phyloP scores from a whole-genome alignment of 2,113 vertebrate genomes.

The Malurus elegans region DNA sequence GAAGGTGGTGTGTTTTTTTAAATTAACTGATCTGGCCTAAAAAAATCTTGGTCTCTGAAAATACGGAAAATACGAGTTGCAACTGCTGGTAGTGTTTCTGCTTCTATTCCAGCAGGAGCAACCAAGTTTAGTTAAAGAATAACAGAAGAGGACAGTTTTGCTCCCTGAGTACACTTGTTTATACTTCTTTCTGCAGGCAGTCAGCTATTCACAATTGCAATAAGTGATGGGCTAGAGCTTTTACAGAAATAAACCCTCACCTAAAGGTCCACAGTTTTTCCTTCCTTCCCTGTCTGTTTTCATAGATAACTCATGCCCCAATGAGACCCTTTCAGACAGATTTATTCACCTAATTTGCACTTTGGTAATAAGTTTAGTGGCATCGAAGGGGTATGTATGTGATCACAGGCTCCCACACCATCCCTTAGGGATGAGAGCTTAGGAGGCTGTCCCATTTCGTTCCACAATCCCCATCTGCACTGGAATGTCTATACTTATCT shows the following conservation, averaged over 20 bases:
- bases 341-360: conserved; percentile 13
- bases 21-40: neutral
- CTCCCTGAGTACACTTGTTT: neutral
- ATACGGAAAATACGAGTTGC: neutral
- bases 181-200: neutral
- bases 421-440: neutral
- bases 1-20: neutral
- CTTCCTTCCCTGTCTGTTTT: neutral
- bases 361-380: neutral
- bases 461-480: neutral
- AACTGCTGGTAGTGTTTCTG: neutral
- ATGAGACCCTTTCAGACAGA: neutral
- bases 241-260: neutral
- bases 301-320: neutral
- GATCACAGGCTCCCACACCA: neutral
- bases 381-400: neutral
- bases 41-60: neutral
- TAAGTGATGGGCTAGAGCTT: neutral
- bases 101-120: neutral
- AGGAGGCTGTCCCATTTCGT: neutral
- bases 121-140: neutral
- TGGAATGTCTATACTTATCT: neutral
- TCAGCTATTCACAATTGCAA: neutral
- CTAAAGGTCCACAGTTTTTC: neutral
- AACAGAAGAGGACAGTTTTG: neutral